Conservation (phyloP, 2,888 invertebrate species). For the Muschampia plurimacula region DNA sequence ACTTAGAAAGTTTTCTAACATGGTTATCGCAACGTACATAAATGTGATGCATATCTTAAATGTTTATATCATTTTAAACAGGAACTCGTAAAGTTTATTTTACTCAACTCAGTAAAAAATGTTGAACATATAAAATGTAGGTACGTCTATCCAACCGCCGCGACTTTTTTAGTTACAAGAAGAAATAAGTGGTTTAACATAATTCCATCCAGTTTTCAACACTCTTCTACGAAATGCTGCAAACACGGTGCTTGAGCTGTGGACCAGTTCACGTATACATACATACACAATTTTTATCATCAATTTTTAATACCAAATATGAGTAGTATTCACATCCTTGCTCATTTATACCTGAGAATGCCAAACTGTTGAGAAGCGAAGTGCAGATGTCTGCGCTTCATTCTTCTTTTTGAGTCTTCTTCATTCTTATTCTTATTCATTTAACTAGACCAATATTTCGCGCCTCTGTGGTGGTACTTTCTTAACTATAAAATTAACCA, state of each 20-base stretch:
- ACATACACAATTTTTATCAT: not conserved
- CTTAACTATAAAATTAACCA: no score
- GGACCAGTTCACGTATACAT: not conserved
- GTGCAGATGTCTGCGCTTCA: no score
- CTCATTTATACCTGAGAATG: no score
- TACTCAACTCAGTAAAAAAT: conserved; percentile 2
- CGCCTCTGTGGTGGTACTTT: no score
- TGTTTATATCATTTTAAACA: not conserved
- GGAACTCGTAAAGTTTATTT: conserved; percentile 2
- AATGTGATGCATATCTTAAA: not conserved
- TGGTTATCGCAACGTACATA: not conserved
- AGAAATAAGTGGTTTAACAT: not conserved
- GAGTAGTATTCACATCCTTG: no score
- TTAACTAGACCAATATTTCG: no score
- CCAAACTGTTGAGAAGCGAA: no score
- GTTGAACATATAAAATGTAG: not conserved
- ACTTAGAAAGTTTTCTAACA: not conserved
- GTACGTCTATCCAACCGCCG: not conserved
- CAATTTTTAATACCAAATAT: no score
- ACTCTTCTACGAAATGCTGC: conserved; percentile 8
- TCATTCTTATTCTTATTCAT: no score
- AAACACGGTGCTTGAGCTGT: not conserved
- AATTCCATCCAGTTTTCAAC: conserved; percentile 12
- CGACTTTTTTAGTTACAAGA: conserved; percentile 5
- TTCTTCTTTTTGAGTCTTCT: no score